A percentile compares a stretch with the other conserved stretches of the same genome.
phyloP scores from a whole-genome alignment of 2,888 invertebrate species.

The Mycogona germanica region DNA sequence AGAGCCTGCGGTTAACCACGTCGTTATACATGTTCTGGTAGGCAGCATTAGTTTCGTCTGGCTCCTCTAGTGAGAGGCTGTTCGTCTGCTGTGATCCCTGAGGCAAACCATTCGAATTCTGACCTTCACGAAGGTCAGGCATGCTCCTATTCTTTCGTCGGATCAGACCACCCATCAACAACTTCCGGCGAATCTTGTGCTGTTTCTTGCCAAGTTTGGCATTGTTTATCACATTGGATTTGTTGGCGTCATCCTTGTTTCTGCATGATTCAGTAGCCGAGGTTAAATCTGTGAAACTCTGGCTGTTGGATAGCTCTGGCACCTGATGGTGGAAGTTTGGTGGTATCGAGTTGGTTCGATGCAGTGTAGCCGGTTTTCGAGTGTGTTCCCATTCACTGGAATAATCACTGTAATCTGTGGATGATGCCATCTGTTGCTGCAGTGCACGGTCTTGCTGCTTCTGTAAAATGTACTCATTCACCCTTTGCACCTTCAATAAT shows the following conservation, averaged over 20 bases:
- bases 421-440: neutral
- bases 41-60: constrained; percentile 68
- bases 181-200: constrained; percentile 74
- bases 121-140: constrained; percentile 79
- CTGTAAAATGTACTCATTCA: neutral
- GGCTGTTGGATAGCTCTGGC: neutral
- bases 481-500: neutral
- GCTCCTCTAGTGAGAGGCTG: constrained; percentile 50
- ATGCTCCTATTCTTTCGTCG: constrained; percentile 78
- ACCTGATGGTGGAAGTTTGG: constrained; percentile 7
- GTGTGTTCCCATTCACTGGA: constrained; percentile 25
- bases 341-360: constrained; percentile 19
- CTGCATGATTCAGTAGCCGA: constrained; percentile 7
- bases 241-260: constrained; percentile 19
- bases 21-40: constrained; percentile 78
- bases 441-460: neutral
- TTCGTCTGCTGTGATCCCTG: constrained; percentile 38
- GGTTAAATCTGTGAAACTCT: constrained; percentile 15
- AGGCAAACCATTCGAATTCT: constrained; percentile 39
- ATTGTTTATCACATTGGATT: constrained; percentile 19
- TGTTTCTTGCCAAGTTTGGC: constrained; percentile 59
- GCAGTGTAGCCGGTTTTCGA: constrained; percentile 12
- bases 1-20: constrained; percentile 53
- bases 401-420: constrained; percentile 24
- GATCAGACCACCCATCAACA: constrained; percentile 79